Percentiles rank a stretch among this genome's conserved stretches.
These are phyloP conservation scores for Paramormyrops hopkinsi DNA, from an alignment of 2,797 vertebrate species.

Conservation along the genomic window DNA sequence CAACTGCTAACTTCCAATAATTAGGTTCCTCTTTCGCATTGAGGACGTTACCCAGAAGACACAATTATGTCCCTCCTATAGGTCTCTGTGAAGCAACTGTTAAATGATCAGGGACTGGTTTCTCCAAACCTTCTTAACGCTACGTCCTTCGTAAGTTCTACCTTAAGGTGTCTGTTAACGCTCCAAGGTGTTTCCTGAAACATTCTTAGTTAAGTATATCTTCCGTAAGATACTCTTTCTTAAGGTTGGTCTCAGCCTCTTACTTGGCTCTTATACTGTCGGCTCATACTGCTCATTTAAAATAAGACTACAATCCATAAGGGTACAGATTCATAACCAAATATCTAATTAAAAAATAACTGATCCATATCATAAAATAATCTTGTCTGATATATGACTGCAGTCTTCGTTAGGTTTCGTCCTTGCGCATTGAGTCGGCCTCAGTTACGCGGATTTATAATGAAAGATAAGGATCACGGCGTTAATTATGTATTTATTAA, in stretches of 20 bases:
- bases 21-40: background rate
- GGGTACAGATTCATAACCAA: background rate
- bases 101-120: background rate
- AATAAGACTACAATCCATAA: background rate
- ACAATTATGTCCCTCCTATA: background rate
- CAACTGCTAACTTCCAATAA: background rate
- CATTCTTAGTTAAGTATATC: no score
- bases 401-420: background rate
- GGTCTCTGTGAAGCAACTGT: background rate
- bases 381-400: background rate
- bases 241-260: background rate
- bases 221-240: background rate
- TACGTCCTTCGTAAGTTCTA: no score
- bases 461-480: background rate
- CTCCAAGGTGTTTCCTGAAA: no score
- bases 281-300: background rate
- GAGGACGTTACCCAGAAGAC: background rate
- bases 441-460: background rate
- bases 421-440: background rate
- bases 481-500: no score
- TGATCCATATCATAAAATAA: background rate
- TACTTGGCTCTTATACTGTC: background rate
- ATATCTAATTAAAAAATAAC: background rate
- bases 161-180: no score
- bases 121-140: no score